Evolutionary conservation across 2,888 invertebrate species (phyloP).

Genomic region (Coleophora flavipennella): DNA sequence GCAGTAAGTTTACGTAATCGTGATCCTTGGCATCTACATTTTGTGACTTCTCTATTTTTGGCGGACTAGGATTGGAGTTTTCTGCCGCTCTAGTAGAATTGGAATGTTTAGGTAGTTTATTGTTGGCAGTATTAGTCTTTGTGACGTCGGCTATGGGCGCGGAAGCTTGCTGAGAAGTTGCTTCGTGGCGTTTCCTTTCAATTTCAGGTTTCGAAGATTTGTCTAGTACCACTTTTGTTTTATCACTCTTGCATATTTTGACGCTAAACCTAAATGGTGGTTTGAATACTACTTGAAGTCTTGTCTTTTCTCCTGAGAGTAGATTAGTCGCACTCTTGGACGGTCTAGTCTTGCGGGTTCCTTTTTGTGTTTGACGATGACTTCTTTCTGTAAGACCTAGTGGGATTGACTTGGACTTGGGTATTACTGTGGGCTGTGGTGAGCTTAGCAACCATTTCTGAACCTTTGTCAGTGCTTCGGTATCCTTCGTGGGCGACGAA

Average conservation of each 20-base stretch:
- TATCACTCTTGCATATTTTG: conserved; percentile 81
- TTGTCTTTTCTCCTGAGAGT: conserved; percentile 77
- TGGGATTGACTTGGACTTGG: conserved; percentile 89
- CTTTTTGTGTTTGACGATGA: conserved; percentile 61
- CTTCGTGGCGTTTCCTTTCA: conserved; percentile 50
- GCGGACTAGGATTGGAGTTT: conserved; percentile 22
- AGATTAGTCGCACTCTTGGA: conserved; percentile 83
- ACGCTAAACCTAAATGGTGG: conserved; percentile 91
- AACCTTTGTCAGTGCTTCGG: conserved; percentile 80
- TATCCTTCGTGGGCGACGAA: conserved; percentile 68
- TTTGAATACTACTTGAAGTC: conserved; percentile 88
- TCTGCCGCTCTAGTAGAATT: conserved; percentile 37
- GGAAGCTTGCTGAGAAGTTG: conserved; percentile 26
- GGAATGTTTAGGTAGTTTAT: conserved; percentile 40
- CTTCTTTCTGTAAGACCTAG: conserved; percentile 76
- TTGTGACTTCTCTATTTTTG: conserved; percentile 35
- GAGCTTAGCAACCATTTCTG: conserved; percentile 88
- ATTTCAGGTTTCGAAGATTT: conserved; percentile 66
- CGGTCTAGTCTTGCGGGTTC: conserved; percentile 66
- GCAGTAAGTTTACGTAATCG: conserved; percentile 56
- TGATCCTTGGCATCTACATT: conserved; percentile 29
- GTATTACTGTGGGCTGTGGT: conserved; percentile 74
- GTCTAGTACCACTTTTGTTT: conserved; percentile 75
- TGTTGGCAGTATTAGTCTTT: conserved; percentile 35
- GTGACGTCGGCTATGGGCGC: conserved; percentile 17